Conservation (phyloP, 2,113 vertebrate species). For the Eurypyga helias region DNA sequence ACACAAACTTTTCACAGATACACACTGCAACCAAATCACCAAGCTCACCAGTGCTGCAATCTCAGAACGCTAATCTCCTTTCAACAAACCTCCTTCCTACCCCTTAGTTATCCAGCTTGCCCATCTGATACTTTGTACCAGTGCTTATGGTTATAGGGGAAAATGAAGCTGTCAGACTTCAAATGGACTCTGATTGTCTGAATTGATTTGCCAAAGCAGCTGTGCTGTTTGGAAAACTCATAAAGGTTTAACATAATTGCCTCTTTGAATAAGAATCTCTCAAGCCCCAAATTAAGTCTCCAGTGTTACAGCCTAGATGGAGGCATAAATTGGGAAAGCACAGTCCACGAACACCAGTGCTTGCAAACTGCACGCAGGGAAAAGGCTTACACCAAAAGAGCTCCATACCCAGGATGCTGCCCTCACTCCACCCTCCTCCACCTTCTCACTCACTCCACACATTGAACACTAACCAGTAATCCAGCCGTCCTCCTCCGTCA, state of each 20-base stretch:
- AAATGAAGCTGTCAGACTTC: background rate
- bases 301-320: background rate
- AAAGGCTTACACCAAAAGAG: background rate
- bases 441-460: background rate
- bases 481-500: background rate
- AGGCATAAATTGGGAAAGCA: background rate
- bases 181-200: background rate
- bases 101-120: background rate
- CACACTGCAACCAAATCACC: background rate
- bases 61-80: background rate
- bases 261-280: background rate
- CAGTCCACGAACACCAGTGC: background rate
- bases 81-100: background rate
- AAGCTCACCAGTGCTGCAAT: background rate
- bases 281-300: background rate
- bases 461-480: background rate
- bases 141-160: background rate
- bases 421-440: background rate
- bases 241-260: background rate
- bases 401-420: background rate
- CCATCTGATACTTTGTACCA: background rate
- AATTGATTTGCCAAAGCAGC: background rate
- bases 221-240: background rate
- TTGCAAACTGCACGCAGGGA: background rate
- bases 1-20: background rate